These are phyloP conservation scores for Pygoscelis adeliae DNA, from an alignment of 2,113 vertebrate species.

Conservation along the genomic window DNA sequence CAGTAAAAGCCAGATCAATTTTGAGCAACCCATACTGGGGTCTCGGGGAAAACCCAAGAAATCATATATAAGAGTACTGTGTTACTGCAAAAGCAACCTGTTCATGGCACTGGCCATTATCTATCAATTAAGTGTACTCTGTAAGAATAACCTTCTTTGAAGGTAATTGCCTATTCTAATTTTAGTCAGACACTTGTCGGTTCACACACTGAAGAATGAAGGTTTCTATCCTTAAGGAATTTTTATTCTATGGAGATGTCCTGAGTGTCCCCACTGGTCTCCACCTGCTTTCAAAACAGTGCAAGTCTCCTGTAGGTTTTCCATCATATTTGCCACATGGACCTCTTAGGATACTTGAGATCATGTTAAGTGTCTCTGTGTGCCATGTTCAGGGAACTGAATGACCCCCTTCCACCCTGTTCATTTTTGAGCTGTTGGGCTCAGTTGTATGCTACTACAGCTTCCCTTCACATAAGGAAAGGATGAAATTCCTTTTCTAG, in stretches of 20 bases:
- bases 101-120: not conserved
- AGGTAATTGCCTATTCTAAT: not conserved
- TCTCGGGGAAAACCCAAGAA: not conserved
- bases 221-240: not conserved
- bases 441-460: not conserved
- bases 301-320: not conserved
- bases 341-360: not conserved
- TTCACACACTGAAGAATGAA: not conserved
- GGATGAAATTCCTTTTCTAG: not conserved
- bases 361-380: not conserved
- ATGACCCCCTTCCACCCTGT: not conserved
- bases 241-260: not conserved
- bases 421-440: not conserved
- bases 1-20: not conserved
- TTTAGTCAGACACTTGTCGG: not conserved
- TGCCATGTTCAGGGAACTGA: not conserved
- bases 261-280: not conserved
- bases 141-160: not conserved
- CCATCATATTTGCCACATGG: not conserved
- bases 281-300: not conserved
- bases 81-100: not conserved
- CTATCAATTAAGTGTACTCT: not conserved
- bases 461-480: not conserved
- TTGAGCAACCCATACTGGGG: not conserved
- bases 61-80: not conserved